phyloP scores from a whole-genome alignment of 2,888 invertebrate species.

The Hemistola chrysoprasaria region DNA sequence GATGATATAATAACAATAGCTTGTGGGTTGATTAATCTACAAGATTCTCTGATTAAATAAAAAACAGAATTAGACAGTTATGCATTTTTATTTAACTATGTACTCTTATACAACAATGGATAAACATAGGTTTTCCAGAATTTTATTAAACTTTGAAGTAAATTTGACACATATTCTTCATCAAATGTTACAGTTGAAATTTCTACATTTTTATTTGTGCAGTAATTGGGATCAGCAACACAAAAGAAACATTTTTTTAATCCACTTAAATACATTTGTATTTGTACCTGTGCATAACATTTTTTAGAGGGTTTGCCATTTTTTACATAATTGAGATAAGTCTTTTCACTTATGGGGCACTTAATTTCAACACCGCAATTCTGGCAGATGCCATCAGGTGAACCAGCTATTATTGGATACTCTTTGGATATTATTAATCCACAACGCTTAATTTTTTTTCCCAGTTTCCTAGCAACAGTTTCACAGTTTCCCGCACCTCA shows the following conservation, averaged over 20 bases:
- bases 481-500: too few species aligned
- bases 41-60: too few species aligned
- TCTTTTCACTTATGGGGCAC: conserved; percentile 1
- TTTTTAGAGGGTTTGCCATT: neutral
- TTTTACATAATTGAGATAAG: neutral
- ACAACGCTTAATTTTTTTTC: too few species aligned
- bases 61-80: too few species aligned
- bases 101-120: neutral
- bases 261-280: neutral
- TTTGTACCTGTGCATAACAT: neutral
- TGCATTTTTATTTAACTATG: too few species aligned
- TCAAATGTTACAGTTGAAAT: neutral
- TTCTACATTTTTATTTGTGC: neutral
- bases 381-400: too few species aligned
- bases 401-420: too few species aligned
- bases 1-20: too few species aligned
- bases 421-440: too few species aligned
- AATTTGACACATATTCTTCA: neutral
- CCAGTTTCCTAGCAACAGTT: too few species aligned
- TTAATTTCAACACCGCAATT: neutral
- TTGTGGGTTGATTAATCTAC: too few species aligned
- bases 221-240: neutral
- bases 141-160: neutral
- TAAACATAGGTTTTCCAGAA: neutral
- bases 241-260: neutral